A percentile compares a stretch with the other conserved stretches of the same genome.
phyloP scores from a whole-genome alignment of 2,113 vertebrate genomes.

The Chitala chitala region DNA sequence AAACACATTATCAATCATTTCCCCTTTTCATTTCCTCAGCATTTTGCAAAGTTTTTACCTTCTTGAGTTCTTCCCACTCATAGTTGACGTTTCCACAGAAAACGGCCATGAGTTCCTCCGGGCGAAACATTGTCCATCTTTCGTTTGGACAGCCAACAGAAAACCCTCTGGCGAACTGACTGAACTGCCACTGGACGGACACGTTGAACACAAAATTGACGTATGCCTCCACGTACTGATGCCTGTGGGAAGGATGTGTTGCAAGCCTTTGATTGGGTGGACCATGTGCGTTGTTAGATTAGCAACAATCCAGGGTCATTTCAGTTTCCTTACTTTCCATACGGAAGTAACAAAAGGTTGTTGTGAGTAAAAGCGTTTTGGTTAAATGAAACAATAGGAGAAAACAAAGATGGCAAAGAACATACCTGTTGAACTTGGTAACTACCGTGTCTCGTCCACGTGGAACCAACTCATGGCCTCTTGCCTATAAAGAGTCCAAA shows the following conservation, averaged over 20 bases:
- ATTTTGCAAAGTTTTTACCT: slow-evolving; percentile 38
- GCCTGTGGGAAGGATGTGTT: background rate
- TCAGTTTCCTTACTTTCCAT: background rate
- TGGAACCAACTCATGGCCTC: slow-evolving; percentile 18
- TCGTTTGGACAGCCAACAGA: slow-evolving; percentile 42
- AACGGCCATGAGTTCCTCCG: slow-evolving; percentile 43
- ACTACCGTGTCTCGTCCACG: slow-evolving; percentile 1
- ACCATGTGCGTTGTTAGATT: background rate
- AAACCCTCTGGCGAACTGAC: slow-evolving; percentile 49
- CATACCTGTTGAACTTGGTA: slow-evolving; percentile 19
- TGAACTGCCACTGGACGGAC: slow-evolving; percentile 42
- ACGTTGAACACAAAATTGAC: slow-evolving; percentile 46
- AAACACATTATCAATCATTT: too few relatives aligned
- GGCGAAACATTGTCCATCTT: slow-evolving; percentile 47
- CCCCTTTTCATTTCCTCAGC: too few relatives aligned
- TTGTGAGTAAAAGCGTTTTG: too few relatives aligned
- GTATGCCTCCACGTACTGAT: slow-evolving; percentile 49
- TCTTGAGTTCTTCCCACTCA: slow-evolving; percentile 49
- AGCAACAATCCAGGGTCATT: background rate
- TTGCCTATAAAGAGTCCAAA: slow-evolving; percentile 1
- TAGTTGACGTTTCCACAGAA: slow-evolving; percentile 35
- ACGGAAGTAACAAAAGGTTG: too few relatives aligned
- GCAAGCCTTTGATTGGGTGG: background rate
- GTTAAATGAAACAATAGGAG: too few relatives aligned
- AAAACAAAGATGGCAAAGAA: background rate